phyloP scores from a whole-genome alignment of 2,888 invertebrate species.

The Hemistola chrysoprasaria region DNA sequence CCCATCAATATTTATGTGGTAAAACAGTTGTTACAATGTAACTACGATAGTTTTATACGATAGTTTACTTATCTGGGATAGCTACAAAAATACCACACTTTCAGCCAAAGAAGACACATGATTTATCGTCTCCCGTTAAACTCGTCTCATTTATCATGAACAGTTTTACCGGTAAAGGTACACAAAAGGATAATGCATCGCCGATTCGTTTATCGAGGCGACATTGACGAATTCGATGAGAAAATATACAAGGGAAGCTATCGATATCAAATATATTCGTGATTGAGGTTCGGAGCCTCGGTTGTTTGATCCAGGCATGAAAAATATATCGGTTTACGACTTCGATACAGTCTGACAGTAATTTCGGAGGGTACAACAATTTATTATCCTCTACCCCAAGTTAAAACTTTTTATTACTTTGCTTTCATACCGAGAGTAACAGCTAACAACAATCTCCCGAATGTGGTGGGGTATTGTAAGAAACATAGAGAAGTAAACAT shows the following conservation, averaged over 20 bases:
- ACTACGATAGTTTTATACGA: conserved; percentile 29
- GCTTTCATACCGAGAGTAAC: conserved; percentile 34
- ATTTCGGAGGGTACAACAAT: conserved; percentile 38
- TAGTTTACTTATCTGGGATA: conserved; percentile 33
- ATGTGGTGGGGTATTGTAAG: conserved; percentile 28
- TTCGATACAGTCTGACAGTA: conserved; percentile 30
- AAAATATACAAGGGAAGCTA: conserved; percentile 37
- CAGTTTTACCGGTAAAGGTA: conserved; percentile 58
- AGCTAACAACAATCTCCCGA: conserved; percentile 30
- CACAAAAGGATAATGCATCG: conserved; percentile 61
- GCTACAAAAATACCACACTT: too few relatives aligned
- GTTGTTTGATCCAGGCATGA: conserved; percentile 17
- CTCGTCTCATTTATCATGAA: conserved; percentile 65
- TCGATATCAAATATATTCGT: conserved; percentile 9
- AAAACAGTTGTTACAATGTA: conserved; percentile 40
- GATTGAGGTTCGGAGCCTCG: conserved; percentile 8
- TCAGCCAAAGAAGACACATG: conserved; percentile 52
- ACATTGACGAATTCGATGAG: conserved; percentile 56
- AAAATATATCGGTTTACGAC: conserved; percentile 19
- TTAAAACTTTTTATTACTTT: conserved; percentile 43
- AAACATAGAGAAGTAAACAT: conserved; percentile 36
- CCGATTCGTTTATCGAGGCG: conserved; percentile 58
- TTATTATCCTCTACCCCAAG: conserved; percentile 38
- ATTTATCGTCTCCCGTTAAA: conserved; percentile 62
- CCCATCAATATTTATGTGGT: conserved; percentile 43